phyloP scores from a whole-genome alignment of 2,113 vertebrate genomes.

The Rhinichthys klamathensis region DNA sequence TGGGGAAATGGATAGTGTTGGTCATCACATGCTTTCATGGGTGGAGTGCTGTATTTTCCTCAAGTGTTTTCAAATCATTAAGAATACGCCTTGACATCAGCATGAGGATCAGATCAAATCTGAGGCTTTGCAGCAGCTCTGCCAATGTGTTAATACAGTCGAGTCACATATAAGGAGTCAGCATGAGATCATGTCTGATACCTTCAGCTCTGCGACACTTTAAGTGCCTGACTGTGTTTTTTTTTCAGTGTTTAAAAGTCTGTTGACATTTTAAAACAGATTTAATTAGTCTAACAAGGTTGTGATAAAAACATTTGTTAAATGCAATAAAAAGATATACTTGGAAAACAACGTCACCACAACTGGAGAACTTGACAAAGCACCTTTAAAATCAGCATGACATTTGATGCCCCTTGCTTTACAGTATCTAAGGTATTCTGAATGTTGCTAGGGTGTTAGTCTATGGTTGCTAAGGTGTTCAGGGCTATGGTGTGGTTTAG shows the following conservation, averaged over 20 bases:
- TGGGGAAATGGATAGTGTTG: background rate
- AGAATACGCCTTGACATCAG: constrained; percentile 37
- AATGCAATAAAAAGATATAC: no score
- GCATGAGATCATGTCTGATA: constrained; percentile 39
- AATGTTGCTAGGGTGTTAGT: background rate
- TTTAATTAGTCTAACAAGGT: constrained; percentile 8
- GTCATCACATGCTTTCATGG: constrained; percentile 13
- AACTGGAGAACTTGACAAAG: background rate
- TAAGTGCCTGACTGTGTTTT: background rate
- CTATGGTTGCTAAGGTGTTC: background rate
- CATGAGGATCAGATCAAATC: constrained; percentile 8
- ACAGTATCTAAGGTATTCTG: background rate
- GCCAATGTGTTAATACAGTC: constrained; percentile 35
- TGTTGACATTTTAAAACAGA: constrained; percentile 12
- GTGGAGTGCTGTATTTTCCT: constrained; percentile 21
- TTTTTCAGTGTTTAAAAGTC: background rate
- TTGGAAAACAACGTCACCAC: background rate
- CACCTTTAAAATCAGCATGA: background rate
- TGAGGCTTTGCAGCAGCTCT: constrained; percentile 31
- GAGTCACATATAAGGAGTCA: background rate
- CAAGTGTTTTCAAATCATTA: constrained; percentile 41
- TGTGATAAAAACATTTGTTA: background rate
- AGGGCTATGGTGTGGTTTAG: background rate
- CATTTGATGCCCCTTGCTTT: background rate
- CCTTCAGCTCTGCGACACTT: background rate